Percentiles rank a stretch among this genome's conserved stretches.
These are phyloP conservation scores for Crotalus helleri DNA, from an alignment of 2,113 vertebrate species.

Conservation along the genomic window DNA sequence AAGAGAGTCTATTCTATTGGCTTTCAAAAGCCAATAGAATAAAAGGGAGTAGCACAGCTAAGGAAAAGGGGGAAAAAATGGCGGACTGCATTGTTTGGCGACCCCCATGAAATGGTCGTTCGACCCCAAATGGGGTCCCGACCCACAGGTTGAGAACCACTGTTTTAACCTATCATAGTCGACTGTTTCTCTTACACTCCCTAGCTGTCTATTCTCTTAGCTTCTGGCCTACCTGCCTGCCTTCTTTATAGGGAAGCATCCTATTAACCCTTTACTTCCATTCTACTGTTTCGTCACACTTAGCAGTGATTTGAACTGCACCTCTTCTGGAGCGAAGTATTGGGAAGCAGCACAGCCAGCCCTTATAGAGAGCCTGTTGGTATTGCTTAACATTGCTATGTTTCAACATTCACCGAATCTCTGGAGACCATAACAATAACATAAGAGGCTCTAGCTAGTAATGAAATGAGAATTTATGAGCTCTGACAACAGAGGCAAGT, in stretches of 20 bases:
- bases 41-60: too few species aligned
- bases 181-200: not conserved
- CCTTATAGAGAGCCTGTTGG: too few species aligned
- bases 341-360: not conserved
- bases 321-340: not conserved
- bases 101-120: too few species aligned
- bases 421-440: not conserved
- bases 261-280: not conserved
- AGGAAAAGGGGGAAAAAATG: too few species aligned
- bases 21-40: too few species aligned
- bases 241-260: not conserved
- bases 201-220: not conserved
- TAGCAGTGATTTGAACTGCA: not conserved
- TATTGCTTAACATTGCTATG: not conserved
- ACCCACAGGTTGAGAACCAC: too few species aligned
- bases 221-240: not conserved
- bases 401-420: not conserved
- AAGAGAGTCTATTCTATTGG: too few species aligned
- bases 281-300: not conserved
- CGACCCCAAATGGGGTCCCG: too few species aligned
- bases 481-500: not conserved
- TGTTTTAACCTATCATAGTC: not conserved
- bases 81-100: too few species aligned
- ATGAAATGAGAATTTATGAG: not conserved
- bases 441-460: not conserved